phyloP scores from a whole-genome alignment of 2,113 vertebrate genomes.

The Bujurquina vittata region DNA sequence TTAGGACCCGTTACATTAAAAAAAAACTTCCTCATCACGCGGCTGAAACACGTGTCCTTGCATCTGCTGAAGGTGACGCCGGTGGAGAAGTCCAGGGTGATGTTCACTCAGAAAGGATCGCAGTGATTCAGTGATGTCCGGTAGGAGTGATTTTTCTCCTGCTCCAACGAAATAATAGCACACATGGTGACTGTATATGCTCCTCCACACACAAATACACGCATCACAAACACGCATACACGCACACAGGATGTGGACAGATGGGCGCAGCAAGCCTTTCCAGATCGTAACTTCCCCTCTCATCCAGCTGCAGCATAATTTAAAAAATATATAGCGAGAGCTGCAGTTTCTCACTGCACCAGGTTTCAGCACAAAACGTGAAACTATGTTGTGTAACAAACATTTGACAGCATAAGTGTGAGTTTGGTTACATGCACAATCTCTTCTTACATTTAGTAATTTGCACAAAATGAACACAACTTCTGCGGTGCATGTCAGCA shows the following conservation, averaged over 20 bases:
- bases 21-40: neutral
- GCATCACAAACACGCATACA: neutral
- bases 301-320: neutral
- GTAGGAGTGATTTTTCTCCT: neutral
- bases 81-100: neutral
- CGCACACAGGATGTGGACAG: slow-evolving; percentile 5
- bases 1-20: rapidly evolving
- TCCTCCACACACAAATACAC: neutral
- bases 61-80: neutral
- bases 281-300: slow-evolving; percentile 14
- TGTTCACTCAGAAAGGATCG: neutral
- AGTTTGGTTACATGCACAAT: too few species aligned
- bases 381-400: neutral
- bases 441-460: too few species aligned
- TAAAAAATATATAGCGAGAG: slow-evolving; percentile 7
- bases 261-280: slow-evolving; percentile 28
- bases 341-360: neutral
- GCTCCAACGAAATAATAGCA: neutral
- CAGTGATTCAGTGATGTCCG: neutral
- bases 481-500: too few species aligned
- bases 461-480: too few species aligned
- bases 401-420: too few species aligned
- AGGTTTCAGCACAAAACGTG: neutral
- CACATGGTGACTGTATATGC: neutral
- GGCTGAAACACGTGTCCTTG: neutral